phyloP scores from a whole-genome alignment of 2,797 vertebrate species.

The Sebastes matsubarae region DNA sequence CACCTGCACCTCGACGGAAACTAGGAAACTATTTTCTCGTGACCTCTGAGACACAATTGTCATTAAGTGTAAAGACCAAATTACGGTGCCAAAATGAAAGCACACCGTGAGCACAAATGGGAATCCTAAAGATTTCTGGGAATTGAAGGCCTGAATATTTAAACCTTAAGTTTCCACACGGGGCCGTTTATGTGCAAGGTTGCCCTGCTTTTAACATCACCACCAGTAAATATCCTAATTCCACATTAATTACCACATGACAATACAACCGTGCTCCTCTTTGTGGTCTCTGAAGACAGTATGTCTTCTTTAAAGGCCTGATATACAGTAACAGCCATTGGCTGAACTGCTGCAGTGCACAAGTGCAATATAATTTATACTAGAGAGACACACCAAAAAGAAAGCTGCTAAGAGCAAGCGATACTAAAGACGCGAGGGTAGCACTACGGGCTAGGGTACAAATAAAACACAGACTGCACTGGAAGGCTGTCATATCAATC shows the following conservation, averaged over 20 bases:
- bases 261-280: background rate
- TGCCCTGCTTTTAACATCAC: background rate
- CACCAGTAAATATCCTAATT: background rate
- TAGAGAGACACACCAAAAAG: background rate
- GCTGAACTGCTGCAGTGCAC: conserved; percentile 7
- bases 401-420: background rate
- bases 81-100: background rate
- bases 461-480: conserved; percentile 10
- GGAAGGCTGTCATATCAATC: conserved; percentile 7
- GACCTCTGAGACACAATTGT: background rate
- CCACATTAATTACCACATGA: background rate
- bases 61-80: background rate
- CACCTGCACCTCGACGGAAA: background rate
- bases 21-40: background rate
- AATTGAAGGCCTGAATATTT: background rate
- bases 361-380: background rate
- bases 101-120: background rate
- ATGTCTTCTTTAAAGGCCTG: background rate
- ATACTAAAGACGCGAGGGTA: background rate
- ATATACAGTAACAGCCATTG: background rate
- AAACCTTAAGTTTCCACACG: background rate
- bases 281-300: background rate
- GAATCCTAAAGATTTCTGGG: background rate
- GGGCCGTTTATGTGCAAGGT: background rate
- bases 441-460: background rate